A percentile compares a stretch with the other conserved stretches of the same genome.
phyloP scores from a whole-genome alignment of 2,888 invertebrate species.

The Hybos culiciformis region DNA sequence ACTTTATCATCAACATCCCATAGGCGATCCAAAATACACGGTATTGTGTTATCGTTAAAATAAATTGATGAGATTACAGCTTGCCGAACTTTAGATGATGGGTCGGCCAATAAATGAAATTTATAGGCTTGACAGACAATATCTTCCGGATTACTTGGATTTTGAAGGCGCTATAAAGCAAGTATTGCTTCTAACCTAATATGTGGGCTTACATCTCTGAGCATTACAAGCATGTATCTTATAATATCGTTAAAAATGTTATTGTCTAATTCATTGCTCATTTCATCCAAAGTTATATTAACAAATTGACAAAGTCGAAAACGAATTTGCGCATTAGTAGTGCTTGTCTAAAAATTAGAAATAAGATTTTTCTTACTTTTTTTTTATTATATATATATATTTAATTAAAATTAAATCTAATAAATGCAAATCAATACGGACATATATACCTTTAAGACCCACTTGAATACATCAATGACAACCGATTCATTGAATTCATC shows the following conservation, averaged over 20 bases:
- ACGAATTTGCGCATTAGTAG: slow-evolving; percentile 42
- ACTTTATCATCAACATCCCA: slow-evolving; percentile 69
- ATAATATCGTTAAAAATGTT: slow-evolving; percentile 58
- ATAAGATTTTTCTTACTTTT: too few species aligned
- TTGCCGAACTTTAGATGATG: slow-evolving; percentile 56
- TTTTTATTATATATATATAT: too few species aligned
- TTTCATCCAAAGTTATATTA: slow-evolving; percentile 55
- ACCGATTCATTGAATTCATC: slow-evolving; percentile 35
- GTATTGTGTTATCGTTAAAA: slow-evolving; percentile 53
- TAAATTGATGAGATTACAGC: slow-evolving; percentile 62
- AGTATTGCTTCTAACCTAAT: slow-evolving; percentile 68
- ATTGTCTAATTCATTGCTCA: slow-evolving; percentile 66
- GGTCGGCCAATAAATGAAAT: slow-evolving; percentile 59
- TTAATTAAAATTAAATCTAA: background rate
- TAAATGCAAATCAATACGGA: background rate
- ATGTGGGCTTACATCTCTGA: slow-evolving; percentile 58
- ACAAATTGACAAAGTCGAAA: slow-evolving; percentile 66
- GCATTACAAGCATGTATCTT: slow-evolving; percentile 49
- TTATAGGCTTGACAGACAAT: slow-evolving; percentile 58
- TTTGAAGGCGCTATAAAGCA: slow-evolving; percentile 67
- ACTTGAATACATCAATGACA: slow-evolving; percentile 24
- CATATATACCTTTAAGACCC: slow-evolving; percentile 27
- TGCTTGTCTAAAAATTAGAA: slow-evolving; percentile 32
- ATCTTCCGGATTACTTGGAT: slow-evolving; percentile 60
- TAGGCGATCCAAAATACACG: slow-evolving; percentile 53